Evolutionary conservation across 2,888 invertebrate species (phyloP).

Genomic region (Xestia xanthographa): DNA sequence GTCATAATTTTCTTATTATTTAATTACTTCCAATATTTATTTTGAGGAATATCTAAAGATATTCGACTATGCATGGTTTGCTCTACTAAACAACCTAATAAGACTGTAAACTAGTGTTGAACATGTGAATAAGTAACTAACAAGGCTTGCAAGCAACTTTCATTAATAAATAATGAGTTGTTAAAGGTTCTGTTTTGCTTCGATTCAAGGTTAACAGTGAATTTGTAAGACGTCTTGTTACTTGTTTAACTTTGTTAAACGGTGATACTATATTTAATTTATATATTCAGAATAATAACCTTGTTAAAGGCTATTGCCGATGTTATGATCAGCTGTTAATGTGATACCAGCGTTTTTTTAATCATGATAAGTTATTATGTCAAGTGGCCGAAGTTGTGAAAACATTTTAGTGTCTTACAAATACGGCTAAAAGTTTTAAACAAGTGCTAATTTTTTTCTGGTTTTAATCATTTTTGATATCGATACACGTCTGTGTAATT

Average conservation of each 20-base stretch:
- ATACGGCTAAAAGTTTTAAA: not conserved
- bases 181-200: conserved; percentile 56
- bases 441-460: not conserved
- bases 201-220: conserved; percentile 58
- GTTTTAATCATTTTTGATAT: not conserved
- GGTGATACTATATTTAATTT: conserved; percentile 1
- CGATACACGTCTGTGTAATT: not conserved
- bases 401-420: not conserved
- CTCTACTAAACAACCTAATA: not conserved
- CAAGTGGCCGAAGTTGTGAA: not conserved
- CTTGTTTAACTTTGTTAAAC: not conserved
- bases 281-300: not conserved
- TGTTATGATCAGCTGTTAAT: conserved; percentile 21
- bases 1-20: not conserved
- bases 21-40: not conserved
- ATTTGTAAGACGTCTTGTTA: conserved; percentile 35
- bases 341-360: not conserved
- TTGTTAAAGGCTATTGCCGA: not conserved
- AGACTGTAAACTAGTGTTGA: conserved; percentile 16
- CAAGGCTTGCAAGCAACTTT: conserved; percentile 56
- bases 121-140: conserved; percentile 36
- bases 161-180: conserved; percentile 38
- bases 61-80: not conserved
- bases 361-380: not conserved
- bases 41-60: not conserved